Percentiles rank a stretch among this genome's conserved stretches.
Conservation (phyloP, 2,888 invertebrate species). For the Deilephila porcellus region DNA sequence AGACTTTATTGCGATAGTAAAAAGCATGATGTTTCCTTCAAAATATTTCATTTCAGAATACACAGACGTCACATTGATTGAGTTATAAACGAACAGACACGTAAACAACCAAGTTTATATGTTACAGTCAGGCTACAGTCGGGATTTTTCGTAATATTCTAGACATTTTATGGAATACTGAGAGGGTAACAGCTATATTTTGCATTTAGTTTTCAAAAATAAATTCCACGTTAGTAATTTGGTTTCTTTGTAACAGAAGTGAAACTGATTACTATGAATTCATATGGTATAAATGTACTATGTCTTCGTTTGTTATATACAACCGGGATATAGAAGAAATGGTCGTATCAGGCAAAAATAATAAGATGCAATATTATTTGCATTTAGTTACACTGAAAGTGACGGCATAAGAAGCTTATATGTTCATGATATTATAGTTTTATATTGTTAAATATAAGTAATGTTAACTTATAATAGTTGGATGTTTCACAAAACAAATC, state of each 20-base stretch:
- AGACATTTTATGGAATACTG: not conserved
- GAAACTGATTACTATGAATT: too few relatives aligned
- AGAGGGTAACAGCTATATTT: not conserved
- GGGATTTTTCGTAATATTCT: not conserved
- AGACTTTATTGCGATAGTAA: not conserved
- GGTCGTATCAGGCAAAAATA: too few relatives aligned
- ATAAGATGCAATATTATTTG: too few relatives aligned
- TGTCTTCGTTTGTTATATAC: too few relatives aligned
- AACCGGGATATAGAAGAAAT: too few relatives aligned
- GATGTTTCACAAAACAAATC: not conserved
- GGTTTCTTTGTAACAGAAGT: too few relatives aligned
- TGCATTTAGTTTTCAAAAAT: not conserved
- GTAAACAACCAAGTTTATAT: constrained; percentile 8
- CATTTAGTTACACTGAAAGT: too few relatives aligned
- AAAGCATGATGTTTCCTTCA: not conserved
- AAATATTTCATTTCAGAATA: constrained; percentile 15
- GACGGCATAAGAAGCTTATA: too few relatives aligned
- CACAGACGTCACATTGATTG: constrained; percentile 9
- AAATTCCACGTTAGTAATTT: too few relatives aligned
- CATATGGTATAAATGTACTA: too few relatives aligned
- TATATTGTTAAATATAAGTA: too few relatives aligned
- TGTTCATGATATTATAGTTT: too few relatives aligned
- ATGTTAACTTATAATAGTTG: not conserved
- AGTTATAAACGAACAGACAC: constrained; percentile 7
- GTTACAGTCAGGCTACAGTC: not conserved